phyloP scores from a whole-genome alignment of 2,797 vertebrate species.

The Pteronotus mesoamericanus region DNA sequence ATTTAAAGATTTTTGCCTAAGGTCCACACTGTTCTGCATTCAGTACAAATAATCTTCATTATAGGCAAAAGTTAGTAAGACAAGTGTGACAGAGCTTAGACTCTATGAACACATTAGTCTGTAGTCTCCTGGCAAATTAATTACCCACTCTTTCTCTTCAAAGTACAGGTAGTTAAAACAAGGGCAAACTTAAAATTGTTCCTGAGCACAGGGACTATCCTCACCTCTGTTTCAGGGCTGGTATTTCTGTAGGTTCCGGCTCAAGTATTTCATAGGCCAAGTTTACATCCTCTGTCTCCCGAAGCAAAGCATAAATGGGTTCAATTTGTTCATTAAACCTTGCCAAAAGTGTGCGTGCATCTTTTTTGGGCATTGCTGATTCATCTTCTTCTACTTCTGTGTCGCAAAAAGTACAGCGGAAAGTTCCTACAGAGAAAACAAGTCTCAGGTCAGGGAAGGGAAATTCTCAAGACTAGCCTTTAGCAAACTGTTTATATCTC shows the following conservation, averaged over 20 bases:
- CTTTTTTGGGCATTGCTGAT: slow-evolving; percentile 93
- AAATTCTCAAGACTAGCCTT: slow-evolving; percentile 12
- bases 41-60: slow-evolving; percentile 37
- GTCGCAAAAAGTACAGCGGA: slow-evolving; percentile 97
- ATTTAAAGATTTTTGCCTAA: slow-evolving; percentile 48
- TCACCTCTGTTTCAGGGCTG: slow-evolving; percentile 94
- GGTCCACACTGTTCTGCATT: background rate
- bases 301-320: slow-evolving; percentile 94
- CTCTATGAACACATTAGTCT: background rate
- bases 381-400: slow-evolving; percentile 98
- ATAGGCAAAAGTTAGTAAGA: slow-evolving; percentile 16
- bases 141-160: background rate
- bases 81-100: background rate
- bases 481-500: background rate
- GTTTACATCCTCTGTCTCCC: slow-evolving; percentile 96
- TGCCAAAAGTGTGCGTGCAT: slow-evolving; percentile 94
- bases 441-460: slow-evolving; percentile 40
- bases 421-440: slow-evolving; percentile 86
- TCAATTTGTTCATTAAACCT: slow-evolving; percentile 99
- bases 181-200: background rate
- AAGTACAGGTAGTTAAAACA: background rate
- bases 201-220: background rate
- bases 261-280: slow-evolving; percentile 94
- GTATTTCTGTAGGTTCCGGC: slow-evolving; percentile 96
- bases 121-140: slow-evolving; percentile 15